A percentile compares a stretch with the other conserved stretches of the same genome.
Evolutionary conservation across 2,797 vertebrate species (phyloP).

Genomic region (Ptychobarbus kaznakovi): DNA sequence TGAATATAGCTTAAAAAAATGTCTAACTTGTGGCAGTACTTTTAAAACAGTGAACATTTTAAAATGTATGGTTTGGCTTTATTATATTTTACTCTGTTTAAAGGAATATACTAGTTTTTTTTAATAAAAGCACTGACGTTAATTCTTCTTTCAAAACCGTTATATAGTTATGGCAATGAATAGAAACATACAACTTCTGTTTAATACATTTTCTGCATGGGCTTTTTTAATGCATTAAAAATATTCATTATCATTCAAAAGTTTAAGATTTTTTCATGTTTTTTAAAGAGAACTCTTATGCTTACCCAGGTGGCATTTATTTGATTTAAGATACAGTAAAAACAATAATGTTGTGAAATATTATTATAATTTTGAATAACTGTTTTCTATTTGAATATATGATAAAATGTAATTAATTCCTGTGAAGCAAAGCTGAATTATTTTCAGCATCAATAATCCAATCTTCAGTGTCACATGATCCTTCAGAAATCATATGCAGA

Average conservation of each 20-base stretch:
- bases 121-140: background rate
- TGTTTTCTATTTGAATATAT: background rate
- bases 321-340: background rate
- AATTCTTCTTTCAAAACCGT: background rate
- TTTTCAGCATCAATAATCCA: background rate
- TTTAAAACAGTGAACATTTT: background rate
- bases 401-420: background rate
- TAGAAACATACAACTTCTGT: background rate
- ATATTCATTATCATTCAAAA: no score
- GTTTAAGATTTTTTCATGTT: no score
- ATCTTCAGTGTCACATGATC: background rate
- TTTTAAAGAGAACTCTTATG: background rate
- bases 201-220: no score
- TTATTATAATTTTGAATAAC: background rate
- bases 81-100: background rate
- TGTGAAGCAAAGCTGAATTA: background rate
- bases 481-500: background rate
- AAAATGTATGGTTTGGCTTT: background rate
- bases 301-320: background rate
- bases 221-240: background rate
- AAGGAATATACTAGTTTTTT: background rate
- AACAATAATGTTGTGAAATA: background rate
- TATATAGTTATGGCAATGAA: background rate
- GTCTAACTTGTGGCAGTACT: background rate
- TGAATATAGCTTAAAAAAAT: no score